Evolutionary conservation across 2,888 invertebrate genomes (phyloP).

Genomic region (Neria commutata): DNA sequence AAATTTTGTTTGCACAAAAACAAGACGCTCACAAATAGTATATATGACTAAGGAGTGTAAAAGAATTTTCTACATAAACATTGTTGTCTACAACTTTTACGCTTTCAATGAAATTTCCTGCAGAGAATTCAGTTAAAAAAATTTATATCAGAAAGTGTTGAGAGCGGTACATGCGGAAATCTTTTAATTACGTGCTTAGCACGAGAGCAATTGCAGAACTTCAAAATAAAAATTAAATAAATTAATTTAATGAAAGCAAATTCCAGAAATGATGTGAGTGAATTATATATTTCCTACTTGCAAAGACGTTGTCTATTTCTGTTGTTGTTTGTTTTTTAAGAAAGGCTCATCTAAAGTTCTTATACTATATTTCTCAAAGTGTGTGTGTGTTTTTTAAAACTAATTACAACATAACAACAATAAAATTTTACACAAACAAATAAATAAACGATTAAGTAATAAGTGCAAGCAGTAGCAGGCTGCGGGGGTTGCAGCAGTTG

Average conservation of each 20-base stretch:
- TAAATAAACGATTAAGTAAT: not conserved
- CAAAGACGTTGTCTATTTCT: not conserved
- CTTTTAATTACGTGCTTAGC: too few relatives aligned
- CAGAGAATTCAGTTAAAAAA: too few relatives aligned
- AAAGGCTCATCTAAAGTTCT: not conserved
- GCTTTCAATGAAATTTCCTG: too few relatives aligned
- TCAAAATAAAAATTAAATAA: too few relatives aligned
- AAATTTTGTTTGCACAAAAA: slow-evolving; percentile 27
- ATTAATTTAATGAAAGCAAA: too few relatives aligned
- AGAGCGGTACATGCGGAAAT: too few relatives aligned
- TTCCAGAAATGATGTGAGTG: too few relatives aligned
- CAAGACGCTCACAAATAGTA: not conserved
- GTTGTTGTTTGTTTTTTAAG: not conserved
- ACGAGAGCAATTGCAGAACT: too few relatives aligned
- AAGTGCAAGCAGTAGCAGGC: not conserved
- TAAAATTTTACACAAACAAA: not conserved
- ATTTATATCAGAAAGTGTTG: too few relatives aligned
- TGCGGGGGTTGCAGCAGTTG: not conserved
- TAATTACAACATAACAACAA: slow-evolving; percentile 2
- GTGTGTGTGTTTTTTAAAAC: not conserved
- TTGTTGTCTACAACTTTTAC: too few relatives aligned
- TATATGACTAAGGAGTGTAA: not conserved
- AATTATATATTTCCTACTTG: too few relatives aligned
- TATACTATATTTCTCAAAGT: not conserved
- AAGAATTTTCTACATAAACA: too few relatives aligned